A percentile compares a stretch with the other conserved stretches of the same genome.
phyloP scores from a whole-genome alignment of 2,888 invertebrate species.

The Eristalis intricaria region DNA sequence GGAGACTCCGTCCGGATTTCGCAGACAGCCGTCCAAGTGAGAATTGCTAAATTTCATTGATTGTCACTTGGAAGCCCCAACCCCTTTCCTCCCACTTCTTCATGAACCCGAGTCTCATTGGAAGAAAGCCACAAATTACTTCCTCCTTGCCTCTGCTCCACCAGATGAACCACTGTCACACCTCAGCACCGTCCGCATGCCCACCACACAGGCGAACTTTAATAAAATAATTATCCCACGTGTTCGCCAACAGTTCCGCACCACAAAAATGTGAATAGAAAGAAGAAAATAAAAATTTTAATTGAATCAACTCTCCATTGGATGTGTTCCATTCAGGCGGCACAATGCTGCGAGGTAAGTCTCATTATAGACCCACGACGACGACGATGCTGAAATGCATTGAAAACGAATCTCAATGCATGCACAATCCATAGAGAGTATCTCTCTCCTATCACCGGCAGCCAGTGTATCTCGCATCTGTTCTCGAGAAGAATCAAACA shows the following conservation, averaged over 20 bases:
- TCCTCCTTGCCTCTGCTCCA: too few relatives aligned
- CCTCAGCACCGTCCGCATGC: not conserved
- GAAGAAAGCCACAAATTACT: too few relatives aligned
- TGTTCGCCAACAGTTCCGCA: not conserved
- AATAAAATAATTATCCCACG: slow-evolving; percentile 10
- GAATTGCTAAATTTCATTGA: too few relatives aligned
- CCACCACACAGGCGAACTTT: not conserved
- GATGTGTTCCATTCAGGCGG: slow-evolving; percentile 23
- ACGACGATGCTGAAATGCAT: not conserved
- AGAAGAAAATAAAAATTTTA: not conserved
- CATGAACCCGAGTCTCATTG: too few relatives aligned
- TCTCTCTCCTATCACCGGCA: not conserved
- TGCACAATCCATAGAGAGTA: not conserved
- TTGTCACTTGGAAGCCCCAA: too few relatives aligned
- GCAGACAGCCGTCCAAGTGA: too few relatives aligned
- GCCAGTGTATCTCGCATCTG: not conserved
- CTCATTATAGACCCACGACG: slow-evolving; percentile 18
- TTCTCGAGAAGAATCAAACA: not conserved
- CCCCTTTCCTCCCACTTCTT: too few relatives aligned
- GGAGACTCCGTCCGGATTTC: too few relatives aligned
- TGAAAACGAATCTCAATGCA: slow-evolving; percentile 3
- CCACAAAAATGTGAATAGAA: not conserved
- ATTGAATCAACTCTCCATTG: slow-evolving; percentile 30
- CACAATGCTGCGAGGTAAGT: slow-evolving; percentile 18
- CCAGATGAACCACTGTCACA: not conserved